Base-by-base conservation (phyloP, 2,888 invertebrate species). In the Trichacis sp. region DNA sequence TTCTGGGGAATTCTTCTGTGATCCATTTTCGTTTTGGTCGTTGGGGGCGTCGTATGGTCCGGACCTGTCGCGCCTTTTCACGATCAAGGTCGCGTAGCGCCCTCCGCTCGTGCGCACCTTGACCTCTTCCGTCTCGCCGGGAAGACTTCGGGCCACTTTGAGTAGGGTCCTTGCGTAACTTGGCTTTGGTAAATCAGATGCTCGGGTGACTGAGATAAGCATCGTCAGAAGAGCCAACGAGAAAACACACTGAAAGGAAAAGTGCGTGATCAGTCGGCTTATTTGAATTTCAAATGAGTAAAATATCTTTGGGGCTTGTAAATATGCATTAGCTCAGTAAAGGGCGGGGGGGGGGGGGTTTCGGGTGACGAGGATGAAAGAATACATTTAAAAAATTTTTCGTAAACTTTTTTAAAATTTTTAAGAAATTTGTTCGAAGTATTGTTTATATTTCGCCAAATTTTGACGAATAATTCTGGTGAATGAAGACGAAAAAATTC, bases 61-160 rank as follows among this genome's bases (percentile, higher is more conserved):
- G 0, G 76, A 81, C 5, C 87, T 85, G 75, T 90, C 90, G 2
- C 86, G 85, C 75, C 90, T 88, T 82, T 92, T 92, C 3, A 93
- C 92, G 42, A 93, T 91, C 9, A 94, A 85, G 72, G 93, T 93
- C 0, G 94, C 92, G 18, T 93, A 85, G 61, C 90, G 91, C 1
- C 94, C 94, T 17, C 91, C 88, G 77, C 90, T 90, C 0, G 93
- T 92, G 74, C 91, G 88, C 0, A 94, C 92, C 76, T 90, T 92
- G 40, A 94, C 85, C 30, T 93, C 92, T 78, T 93, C 91, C 46
- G 91, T 93, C 68, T 91, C 89, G 18, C 91, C 90, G 0, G 93
- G 93, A 12, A 94, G 86, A 78, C 92, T 93, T 64, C 93, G 87
- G 1, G 92, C 90, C 15, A 93, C 92, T 80, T 93, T 92, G 42